Evolutionary conservation across 2,113 vertebrate genomes (phyloP).

Genomic region (Pachypanchax playfairii): DNA sequence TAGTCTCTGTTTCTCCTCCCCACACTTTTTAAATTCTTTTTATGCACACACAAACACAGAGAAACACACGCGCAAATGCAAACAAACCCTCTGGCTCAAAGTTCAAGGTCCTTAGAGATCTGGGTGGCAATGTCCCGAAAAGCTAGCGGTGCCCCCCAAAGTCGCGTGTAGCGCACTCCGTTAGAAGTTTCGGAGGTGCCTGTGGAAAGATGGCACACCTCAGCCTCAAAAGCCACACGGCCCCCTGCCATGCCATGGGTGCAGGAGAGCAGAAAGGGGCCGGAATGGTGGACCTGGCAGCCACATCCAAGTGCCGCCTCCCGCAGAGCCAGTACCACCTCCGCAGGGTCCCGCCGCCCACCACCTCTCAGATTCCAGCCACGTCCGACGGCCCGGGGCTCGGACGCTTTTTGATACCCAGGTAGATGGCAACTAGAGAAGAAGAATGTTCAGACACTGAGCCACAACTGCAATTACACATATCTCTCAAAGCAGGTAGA

Average conservation of each 20-base stretch:
- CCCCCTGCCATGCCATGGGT: slow-evolving; percentile 82
- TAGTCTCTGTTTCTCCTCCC: slow-evolving; percentile 26
- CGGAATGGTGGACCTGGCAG: slow-evolving; percentile 86
- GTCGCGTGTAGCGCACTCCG: slow-evolving; percentile 86
- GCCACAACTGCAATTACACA: no score
- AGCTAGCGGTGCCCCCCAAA: slow-evolving; percentile 86
- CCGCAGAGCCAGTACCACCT: slow-evolving; percentile 86
- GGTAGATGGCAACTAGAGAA: slow-evolving; percentile 92
- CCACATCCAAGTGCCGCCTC: slow-evolving; percentile 84
- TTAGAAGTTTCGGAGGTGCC: slow-evolving; percentile 81
- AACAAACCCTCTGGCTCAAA: slow-evolving; percentile 71
- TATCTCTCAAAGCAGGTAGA: neutral
- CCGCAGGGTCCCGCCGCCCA: slow-evolving; percentile 83
- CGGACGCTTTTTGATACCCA: slow-evolving; percentile 91
- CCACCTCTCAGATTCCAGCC: slow-evolving; percentile 82
- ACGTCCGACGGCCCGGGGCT: slow-evolving; percentile 82
- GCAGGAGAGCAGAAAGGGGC: slow-evolving; percentile 90
- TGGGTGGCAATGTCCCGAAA: slow-evolving; percentile 89
- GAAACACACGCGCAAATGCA: slow-evolving; percentile 36
- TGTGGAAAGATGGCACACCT: slow-evolving; percentile 88
- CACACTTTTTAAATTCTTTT: slow-evolving; percentile 21
- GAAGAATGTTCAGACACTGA: neutral
- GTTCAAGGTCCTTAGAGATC: slow-evolving; percentile 87
- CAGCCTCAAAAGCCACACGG: slow-evolving; percentile 86
- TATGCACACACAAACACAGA: slow-evolving; percentile 53